These are phyloP conservation scores for Pagetopsis macropterus DNA, from an alignment of 2,797 vertebrate genomes.

Conservation along the genomic window DNA sequence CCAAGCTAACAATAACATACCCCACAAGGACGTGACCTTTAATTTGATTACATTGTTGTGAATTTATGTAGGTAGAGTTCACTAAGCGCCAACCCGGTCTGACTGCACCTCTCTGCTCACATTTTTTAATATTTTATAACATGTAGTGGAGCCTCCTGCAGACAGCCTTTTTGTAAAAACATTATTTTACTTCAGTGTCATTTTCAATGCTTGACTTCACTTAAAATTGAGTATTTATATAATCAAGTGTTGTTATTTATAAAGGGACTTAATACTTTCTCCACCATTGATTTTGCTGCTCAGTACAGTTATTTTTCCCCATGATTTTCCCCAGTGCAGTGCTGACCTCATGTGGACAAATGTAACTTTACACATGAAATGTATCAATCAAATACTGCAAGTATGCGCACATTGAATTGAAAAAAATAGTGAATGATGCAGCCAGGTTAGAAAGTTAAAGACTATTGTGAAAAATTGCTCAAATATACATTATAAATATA, in stretches of 20 bases:
- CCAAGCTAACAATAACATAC: background rate
- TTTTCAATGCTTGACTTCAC: background rate
- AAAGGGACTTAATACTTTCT: background rate
- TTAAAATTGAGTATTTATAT: background rate
- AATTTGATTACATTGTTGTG: background rate
- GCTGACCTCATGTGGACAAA: slow-evolving; percentile 79
- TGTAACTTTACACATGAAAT: slow-evolving; percentile 14
- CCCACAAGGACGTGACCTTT: background rate
- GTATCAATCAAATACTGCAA: slow-evolving; percentile 43
- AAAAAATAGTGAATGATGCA: background rate
- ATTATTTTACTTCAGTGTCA: background rate
- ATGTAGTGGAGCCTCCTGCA: no score
- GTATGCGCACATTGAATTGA: slow-evolving; percentile 31
- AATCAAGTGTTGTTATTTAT: background rate
- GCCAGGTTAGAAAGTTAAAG: background rate
- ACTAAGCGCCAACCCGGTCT: no score
- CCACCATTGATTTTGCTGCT: background rate
- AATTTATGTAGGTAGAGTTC: no score
- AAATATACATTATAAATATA: background rate
- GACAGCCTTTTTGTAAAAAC: no score
- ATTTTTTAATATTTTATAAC: no score
- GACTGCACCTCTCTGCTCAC: no score
- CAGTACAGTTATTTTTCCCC: background rate
- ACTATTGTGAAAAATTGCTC: background rate
- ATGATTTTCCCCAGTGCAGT: slow-evolving; percentile 40